Evolutionary conservation across 2,113 vertebrate species (phyloP), one percentile per base, ranked within the genome.

Genomic region (Chaetorhynchus papuensis): DNA sequence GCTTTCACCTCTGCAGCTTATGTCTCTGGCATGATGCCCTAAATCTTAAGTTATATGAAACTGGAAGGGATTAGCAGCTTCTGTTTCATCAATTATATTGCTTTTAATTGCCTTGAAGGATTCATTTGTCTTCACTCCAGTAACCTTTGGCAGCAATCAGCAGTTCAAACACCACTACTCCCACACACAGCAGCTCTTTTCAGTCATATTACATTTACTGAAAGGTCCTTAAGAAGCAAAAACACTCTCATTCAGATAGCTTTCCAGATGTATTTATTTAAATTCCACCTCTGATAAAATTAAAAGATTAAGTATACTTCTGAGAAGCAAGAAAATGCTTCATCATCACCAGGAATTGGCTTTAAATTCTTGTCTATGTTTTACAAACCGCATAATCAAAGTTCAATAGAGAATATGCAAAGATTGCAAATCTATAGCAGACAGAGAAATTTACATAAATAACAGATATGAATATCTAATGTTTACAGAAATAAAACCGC

Each of bases 301-400:
- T 85, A 95, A 92, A 95, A 76, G 4, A 84, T 66, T 89, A 87
- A 89, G 22, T 56, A 20, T 61, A 65, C 83, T 93, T 87, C 92
- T 81, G 75, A 92, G 83, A 76, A 54, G 33, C 39, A 65, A 83
- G 39, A 81, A 95, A 82, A 70, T 59, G 44, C 75, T 79, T 91
- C 72, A 84, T 95, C 77, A 90, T 52, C 44, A 93, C 30, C 26
- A 87, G n/a, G 88, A 77, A 86, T n/a, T 60, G 44, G 71, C 41
- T 80, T 50, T 93, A 89, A 82, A 92, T 82, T 74, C 72, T 49
- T 85, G 90, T 74, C 79, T 83, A 1, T 90, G 74, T 91, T 94
- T 96, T 93, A 93, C 77, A 87, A 96, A 90, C 90, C 89, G 49
- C 57, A 92, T 87, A 96, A 95, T 92, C 82, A 89, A 96, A 96